Conservation (phyloP, 2,888 invertebrate species). For the Xanthorhoe designata region DNA sequence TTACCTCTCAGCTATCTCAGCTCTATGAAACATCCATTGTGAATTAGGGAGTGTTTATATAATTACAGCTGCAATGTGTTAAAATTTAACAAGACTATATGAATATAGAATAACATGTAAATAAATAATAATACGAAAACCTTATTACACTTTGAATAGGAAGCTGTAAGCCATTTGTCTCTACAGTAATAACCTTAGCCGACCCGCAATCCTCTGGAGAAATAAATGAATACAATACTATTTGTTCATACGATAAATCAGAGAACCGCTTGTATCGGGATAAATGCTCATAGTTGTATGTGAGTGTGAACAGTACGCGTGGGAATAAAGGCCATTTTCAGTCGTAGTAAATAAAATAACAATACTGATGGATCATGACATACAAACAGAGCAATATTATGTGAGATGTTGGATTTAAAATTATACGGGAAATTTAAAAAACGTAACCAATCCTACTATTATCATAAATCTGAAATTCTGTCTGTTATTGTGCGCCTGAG, state of each 20-base stretch:
- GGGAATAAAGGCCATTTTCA: constrained; percentile 46
- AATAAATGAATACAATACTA: constrained; percentile 50
- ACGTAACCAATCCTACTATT: too few relatives aligned
- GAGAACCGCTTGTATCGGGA: constrained; percentile 46
- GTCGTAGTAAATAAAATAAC: neutral
- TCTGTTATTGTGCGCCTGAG: too few relatives aligned
- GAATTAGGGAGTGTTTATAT: neutral
- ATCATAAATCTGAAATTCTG: too few relatives aligned
- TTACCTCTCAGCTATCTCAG: too few relatives aligned
- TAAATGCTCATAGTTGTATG: constrained; percentile 49
- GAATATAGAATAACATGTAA: neutral
- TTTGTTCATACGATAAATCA: constrained; percentile 47
- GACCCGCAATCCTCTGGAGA: constrained; percentile 41
- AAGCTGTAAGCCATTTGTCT: constrained; percentile 27
- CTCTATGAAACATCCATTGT: too few relatives aligned
- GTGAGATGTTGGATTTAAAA: too few relatives aligned
- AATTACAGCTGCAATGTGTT: neutral
- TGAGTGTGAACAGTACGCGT: constrained; percentile 50
- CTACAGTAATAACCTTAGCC: constrained; percentile 32
- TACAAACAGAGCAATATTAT: too few relatives aligned
- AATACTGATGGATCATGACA: too few relatives aligned
- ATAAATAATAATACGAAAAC: constrained; percentile 3
- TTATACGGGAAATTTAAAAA: too few relatives aligned
- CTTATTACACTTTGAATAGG: constrained; percentile 19
- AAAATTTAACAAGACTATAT: neutral